Conservation (phyloP, 1,140 invertebrate genomes). For the Pogonomyrmex barbatus region DNA sequence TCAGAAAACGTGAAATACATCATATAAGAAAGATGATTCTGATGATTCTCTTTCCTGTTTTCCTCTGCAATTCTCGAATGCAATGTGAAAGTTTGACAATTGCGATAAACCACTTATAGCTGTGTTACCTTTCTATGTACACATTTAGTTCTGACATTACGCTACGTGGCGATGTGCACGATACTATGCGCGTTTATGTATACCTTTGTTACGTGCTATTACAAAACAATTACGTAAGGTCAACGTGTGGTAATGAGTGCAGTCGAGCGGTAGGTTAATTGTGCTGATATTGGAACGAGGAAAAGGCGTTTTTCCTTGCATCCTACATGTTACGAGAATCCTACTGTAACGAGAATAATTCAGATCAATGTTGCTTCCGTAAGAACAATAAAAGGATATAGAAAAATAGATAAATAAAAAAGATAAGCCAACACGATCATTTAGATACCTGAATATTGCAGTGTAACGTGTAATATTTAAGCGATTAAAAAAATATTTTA, state of each 20-base stretch:
- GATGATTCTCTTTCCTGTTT: not conserved
- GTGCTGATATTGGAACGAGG: conserved; percentile 51
- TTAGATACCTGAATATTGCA: not conserved
- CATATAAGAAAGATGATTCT: not conserved
- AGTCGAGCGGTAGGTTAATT: conserved; percentile 51
- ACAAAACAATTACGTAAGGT: conserved; percentile 73
- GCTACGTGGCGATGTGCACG: not conserved
- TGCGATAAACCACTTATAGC: conserved; percentile 1
- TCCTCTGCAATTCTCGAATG: not conserved
- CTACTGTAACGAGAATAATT: conserved; percentile 54
- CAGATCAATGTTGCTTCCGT: conserved; percentile 58
- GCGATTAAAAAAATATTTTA: not conserved
- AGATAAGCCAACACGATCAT: not conserved
- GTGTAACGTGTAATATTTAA: not conserved
- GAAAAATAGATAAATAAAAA: conserved; percentile 9
- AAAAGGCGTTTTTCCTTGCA: conserved; percentile 61
- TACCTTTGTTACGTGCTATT: conserved; percentile 57
- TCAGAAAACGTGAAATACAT: not conserved
- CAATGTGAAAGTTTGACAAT: not conserved
- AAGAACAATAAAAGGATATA: not conserved
- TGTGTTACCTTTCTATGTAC: not conserved
- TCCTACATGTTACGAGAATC: not conserved
- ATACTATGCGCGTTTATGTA: conserved; percentile 25
- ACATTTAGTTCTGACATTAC: conserved; percentile 32
- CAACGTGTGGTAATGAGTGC: conserved; percentile 70